Evolutionary conservation across 2,888 invertebrate species (phyloP).

Genomic region (Gastracanthus pulcherrimus): DNA sequence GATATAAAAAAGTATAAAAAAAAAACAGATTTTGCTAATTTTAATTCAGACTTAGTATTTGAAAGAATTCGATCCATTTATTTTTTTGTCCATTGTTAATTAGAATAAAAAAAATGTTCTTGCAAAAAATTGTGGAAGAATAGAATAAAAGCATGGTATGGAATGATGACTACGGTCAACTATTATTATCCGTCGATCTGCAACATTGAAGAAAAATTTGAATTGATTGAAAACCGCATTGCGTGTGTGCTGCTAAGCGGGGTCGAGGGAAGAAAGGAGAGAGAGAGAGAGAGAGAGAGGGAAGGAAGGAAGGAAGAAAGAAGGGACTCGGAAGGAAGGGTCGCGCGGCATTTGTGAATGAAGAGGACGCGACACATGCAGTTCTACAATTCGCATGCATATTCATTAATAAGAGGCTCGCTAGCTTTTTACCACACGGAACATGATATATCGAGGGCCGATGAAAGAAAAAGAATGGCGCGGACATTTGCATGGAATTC

Average conservation of each 20-base stretch:
- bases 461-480: conserved; percentile 51
- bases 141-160: no score
- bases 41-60: no score
- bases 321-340: no score
- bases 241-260: conserved; percentile 62
- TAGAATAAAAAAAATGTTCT: no score
- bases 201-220: not conserved
- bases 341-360: not conserved
- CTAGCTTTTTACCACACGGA: conserved; percentile 59
- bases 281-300: conserved; percentile 16
- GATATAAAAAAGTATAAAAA: no score
- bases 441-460: conserved; percentile 22
- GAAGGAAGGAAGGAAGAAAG: not conserved
- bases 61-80: no score
- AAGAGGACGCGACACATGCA: conserved; percentile 29
- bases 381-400: conserved; percentile 65
- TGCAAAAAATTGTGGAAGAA: no score
- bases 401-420: conserved; percentile 72
- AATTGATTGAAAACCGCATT: conserved; percentile 44
- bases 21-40: no score
- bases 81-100: no score
- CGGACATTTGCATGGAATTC: conserved; percentile 67
- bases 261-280: not conserved
- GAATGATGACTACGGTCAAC: no score
- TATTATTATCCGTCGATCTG: no score